Conservation (phyloP, 2,888 invertebrate genomes). For the Pachydiplax longipennis region DNA sequence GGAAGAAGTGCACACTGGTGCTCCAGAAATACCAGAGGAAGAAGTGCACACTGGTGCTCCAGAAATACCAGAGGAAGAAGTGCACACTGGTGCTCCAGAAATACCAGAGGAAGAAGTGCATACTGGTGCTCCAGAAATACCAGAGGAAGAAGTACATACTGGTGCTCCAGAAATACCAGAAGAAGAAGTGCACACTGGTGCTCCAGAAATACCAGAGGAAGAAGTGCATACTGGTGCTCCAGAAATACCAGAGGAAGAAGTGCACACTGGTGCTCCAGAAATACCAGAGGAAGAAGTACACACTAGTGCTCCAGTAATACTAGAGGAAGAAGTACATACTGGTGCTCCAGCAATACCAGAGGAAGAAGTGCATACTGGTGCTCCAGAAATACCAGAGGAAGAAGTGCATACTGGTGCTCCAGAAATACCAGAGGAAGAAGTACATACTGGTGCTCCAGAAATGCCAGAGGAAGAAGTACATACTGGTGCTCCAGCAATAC, state of each 20-base stretch:
- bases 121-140: background rate
- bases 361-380: too few species aligned
- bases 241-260: background rate
- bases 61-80: background rate
- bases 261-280: background rate
- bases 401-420: too few species aligned
- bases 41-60: background rate
- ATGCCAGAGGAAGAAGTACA: too few species aligned
- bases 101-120: background rate
- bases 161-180: background rate
- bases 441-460: too few species aligned
- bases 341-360: too few species aligned
- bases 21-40: background rate
- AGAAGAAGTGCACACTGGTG: background rate
- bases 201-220: background rate
- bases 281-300: background rate
- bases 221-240: background rate
- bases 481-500: too few species aligned
- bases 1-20: background rate
- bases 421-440: too few species aligned
- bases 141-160: background rate
- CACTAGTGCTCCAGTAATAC: too few species aligned
- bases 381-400: too few species aligned
- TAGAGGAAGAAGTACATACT: too few species aligned
- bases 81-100: slow-evolving; percentile 46